These are phyloP conservation scores for Cariama cristata DNA, from an alignment of 2,113 vertebrate genomes.

Conservation along the genomic window DNA sequence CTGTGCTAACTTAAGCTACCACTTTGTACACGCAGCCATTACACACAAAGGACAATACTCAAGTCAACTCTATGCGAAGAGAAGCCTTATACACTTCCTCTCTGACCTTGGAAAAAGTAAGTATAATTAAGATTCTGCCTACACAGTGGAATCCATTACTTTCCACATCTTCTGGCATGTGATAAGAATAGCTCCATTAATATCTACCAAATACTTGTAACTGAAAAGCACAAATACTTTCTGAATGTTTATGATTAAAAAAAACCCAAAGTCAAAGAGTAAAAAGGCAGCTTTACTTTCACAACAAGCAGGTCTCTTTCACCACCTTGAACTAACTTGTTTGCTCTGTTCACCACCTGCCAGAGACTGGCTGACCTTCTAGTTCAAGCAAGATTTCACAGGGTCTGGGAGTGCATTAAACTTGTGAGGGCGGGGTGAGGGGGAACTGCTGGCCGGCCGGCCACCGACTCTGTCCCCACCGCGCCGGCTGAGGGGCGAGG, in stretches of 20 bases:
- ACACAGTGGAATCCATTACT: background rate
- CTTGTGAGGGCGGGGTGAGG: background rate
- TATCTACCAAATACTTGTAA: background rate
- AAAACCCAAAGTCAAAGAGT: background rate
- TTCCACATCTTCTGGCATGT: background rate
- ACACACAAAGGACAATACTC: background rate
- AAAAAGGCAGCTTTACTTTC: background rate
- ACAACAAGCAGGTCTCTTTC: background rate
- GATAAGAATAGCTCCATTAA: background rate
- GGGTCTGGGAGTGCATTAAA: constrained; percentile 36
- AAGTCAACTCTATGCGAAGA: background rate
- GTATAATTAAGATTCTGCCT: background rate
- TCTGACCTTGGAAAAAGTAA: constrained; percentile 21
- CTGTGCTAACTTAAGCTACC: background rate
- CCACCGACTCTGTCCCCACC: no score
- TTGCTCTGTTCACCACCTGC: background rate
- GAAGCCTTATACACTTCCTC: background rate
- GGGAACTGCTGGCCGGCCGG: no score
- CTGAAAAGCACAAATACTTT: background rate
- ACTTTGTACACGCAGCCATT: background rate
- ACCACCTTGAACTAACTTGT: background rate
- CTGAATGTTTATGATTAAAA: background rate
- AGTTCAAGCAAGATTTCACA: constrained; percentile 45
- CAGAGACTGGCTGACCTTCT: background rate
- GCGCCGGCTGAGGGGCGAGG: background rate